Evolutionary conservation across 2,113 vertebrate genomes (phyloP).

Genomic region (Lipotes vexillifer): DNA sequence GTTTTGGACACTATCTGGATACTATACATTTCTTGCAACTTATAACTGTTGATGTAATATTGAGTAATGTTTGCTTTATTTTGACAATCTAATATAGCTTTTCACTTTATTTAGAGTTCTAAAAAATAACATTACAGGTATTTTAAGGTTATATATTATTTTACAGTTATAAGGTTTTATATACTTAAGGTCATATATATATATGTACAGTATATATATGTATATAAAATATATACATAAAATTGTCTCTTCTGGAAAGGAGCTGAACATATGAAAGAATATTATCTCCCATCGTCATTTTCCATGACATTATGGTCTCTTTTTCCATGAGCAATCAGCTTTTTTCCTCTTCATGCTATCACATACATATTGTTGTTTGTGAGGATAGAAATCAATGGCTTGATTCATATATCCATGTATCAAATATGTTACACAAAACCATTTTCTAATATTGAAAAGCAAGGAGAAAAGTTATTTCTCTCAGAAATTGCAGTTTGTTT

Average conservation of each 20-base stretch:
- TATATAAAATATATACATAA: not conserved
- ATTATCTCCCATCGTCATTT: not conserved
- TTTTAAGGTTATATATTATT: not conserved
- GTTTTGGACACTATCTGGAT: not conserved
- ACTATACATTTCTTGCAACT: not conserved
- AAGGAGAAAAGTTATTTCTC: not conserved
- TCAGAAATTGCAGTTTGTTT: conserved; percentile 10
- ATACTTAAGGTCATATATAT: not conserved
- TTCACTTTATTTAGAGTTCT: not conserved
- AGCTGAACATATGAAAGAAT: not conserved
- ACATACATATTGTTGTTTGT: conserved; percentile 34
- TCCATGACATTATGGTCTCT: not conserved
- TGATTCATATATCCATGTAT: conserved; percentile 23
- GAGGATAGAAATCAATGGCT: conserved; percentile 1
- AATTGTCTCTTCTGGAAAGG: not conserved
- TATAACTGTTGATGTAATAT: not conserved
- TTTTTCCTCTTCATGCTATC: not conserved
- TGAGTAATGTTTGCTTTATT: not conserved
- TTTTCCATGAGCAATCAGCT: not conserved
- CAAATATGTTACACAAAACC: not conserved
- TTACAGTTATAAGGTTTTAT: not conserved
- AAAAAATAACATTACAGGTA: not conserved
- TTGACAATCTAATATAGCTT: not conserved
- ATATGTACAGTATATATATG: not conserved
- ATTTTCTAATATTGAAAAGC: conserved; percentile 46